Evolutionary conservation across 2,113 vertebrate genomes (phyloP).

Genomic region (Parus major): DNA sequence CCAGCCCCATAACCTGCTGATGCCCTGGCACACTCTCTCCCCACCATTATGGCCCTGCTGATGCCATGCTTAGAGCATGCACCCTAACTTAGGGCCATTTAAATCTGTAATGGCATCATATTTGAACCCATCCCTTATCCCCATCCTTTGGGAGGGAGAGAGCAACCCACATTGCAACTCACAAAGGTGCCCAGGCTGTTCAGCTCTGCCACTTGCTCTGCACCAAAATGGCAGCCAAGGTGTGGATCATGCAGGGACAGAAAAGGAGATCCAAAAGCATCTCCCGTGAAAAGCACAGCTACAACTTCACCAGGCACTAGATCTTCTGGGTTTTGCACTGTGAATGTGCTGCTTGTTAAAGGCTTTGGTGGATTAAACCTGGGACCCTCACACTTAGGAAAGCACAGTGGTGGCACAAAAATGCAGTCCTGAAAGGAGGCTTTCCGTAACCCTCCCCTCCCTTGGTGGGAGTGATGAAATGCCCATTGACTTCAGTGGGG

Average conservation of each 20-base stretch:
- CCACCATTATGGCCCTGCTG: background rate
- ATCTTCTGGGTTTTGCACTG: background rate
- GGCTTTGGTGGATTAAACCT: background rate
- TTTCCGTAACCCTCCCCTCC: background rate
- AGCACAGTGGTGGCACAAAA: background rate
- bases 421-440: background rate
- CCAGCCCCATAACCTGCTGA: background rate
- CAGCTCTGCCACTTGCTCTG: background rate
- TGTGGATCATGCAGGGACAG: background rate
- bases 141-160: background rate
- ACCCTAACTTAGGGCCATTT: background rate
- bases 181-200: background rate
- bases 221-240: background rate
- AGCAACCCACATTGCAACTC: background rate
- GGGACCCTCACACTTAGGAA: background rate
- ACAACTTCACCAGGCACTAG: accelerated
- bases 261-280: background rate
- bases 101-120: background rate
- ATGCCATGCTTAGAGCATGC: background rate
- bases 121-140: background rate
- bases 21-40: background rate
- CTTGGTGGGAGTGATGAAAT: background rate
- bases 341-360: accelerated
- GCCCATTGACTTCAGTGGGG: background rate
- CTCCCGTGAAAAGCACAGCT: background rate